Evolutionary conservation across 2,113 vertebrate genomes (phyloP).

Genomic region (Galemys pyrenaicus): DNA sequence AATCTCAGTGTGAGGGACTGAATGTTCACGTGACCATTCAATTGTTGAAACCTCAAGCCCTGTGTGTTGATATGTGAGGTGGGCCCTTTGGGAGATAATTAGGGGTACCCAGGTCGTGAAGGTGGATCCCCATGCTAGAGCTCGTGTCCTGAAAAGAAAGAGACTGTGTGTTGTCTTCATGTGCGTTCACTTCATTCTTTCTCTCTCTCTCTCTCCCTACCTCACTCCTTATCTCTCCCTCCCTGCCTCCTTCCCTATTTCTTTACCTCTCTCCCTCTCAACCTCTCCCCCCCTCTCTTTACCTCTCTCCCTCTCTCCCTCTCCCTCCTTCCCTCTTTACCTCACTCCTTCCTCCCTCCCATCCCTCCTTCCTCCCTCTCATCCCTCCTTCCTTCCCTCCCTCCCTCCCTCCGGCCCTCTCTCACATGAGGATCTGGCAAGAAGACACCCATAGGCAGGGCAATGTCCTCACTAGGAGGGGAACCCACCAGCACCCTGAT

Average conservation of each 20-base stretch:
- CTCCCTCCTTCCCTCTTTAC: no score
- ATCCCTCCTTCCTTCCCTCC: not conserved
- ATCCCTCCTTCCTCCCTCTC: no score
- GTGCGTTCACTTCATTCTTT: not conserved
- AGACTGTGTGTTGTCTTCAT: no score
- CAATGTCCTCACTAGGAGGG: not conserved
- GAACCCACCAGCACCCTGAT: not conserved
- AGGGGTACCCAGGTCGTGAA: not conserved
- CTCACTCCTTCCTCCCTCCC: no score
- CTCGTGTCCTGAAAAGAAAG: not conserved
- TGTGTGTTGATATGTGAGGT: not conserved
- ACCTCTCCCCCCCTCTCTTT: no score
- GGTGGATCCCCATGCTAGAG: not conserved
- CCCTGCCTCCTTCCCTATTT: no score
- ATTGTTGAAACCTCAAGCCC: not conserved
- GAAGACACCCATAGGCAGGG: not conserved
- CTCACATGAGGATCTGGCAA: not conserved
- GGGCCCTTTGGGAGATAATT: not conserved
- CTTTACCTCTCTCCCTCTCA: no score
- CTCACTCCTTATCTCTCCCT: no score
- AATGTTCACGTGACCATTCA: not conserved
- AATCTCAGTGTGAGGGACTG: not conserved
- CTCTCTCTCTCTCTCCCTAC: not conserved
- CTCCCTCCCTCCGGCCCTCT: not conserved
- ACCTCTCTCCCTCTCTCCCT: no score